phyloP scores from a whole-genome alignment of 2,888 invertebrate species.

The Scaptomyza parva region DNA sequence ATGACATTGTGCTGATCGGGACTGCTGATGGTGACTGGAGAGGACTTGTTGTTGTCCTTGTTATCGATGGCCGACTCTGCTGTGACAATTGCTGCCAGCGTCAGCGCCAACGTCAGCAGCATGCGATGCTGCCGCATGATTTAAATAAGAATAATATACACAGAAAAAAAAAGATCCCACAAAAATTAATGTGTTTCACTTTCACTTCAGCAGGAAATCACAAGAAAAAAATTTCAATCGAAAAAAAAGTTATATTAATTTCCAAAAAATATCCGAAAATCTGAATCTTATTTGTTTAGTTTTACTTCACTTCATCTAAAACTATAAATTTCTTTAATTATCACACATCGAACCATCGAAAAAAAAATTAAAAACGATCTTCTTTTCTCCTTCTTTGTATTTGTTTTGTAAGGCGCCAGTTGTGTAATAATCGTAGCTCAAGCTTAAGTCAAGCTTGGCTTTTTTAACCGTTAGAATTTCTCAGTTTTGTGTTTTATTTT shows the following conservation, averaged over 20 bases:
- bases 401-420: conserved; percentile 14
- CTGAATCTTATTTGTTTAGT: conserved; percentile 47
- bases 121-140: conserved; percentile 55
- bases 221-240: conserved; percentile 34
- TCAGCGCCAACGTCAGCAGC: conserved; percentile 36
- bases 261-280: conserved; percentile 46
- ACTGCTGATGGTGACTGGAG: conserved; percentile 25
- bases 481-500: conserved; percentile 13
- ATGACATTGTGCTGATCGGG: conserved; percentile 66
- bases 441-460: conserved; percentile 16
- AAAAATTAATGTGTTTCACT: conserved; percentile 71
- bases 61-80: conserved; percentile 71
- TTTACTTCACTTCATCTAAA: conserved; percentile 29
- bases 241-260: conserved; percentile 31
- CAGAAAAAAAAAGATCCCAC: conserved; percentile 37
- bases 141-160: conserved; percentile 5
- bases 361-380: conserved; percentile 22
- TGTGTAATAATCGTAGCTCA: conserved; percentile 48
- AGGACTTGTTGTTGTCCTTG: conserved; percentile 57
- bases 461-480: conserved; percentile 68
- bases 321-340: conserved; percentile 36
- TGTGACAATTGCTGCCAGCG: conserved; percentile 27
- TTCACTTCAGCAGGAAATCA: conserved; percentile 59
- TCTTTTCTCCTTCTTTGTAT: conserved; percentile 13
- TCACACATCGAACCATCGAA: conserved; percentile 15